Base-by-base conservation (phyloP, 2,797 vertebrate genomes). In the Eidolon dupreanum region DNA sequence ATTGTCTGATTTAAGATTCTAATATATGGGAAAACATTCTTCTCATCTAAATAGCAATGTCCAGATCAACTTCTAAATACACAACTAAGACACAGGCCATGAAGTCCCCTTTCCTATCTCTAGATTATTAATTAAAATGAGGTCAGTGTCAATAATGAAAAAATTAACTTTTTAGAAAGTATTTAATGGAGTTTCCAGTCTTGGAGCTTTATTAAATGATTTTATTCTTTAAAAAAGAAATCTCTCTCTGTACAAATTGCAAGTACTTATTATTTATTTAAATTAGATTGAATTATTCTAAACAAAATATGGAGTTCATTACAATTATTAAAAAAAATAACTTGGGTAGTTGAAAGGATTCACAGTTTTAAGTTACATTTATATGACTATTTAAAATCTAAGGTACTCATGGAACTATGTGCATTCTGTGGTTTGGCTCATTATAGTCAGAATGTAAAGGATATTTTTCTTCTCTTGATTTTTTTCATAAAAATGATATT, bases 41-140 rank as follows among this genome's bases (percentile, higher is more conserved):
- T 75, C 22, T 43, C 13, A 53, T 61, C 46, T 71, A n/a, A 93
- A 55, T 2, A 65, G 8, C 26, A 77, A 77, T 78, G 17, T 26
- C 33, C 46, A 83, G 65, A 71, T 71, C 66, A 92, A 41, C 11
- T 95, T 94, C 41, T 70, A 31, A 66, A 36, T 55, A 22, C 33
- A 70, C 38, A 94, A 57, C 31, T 22, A 87, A 82, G 19, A 53
- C 1, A 31, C 2, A n/a, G 31, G 77, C 4, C 43, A 24, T 65
- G 17, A 95, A 86, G 2, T 24, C 1, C 6, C 1, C 28, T 1
- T 70, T 93, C 22, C 51, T 87, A 70, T 61, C 49, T 94, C 43
- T 43, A 82, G 49, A 78, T 93, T 95, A 97, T 98, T 98, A 97
- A 98, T 97, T 98, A 97, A 98, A 98, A 97, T 81, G 97, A 98